Evolutionary conservation across 2,113 vertebrate genomes (phyloP), one percentile per base, ranked within the genome.

Genomic region (Clinocottus analis): DNA sequence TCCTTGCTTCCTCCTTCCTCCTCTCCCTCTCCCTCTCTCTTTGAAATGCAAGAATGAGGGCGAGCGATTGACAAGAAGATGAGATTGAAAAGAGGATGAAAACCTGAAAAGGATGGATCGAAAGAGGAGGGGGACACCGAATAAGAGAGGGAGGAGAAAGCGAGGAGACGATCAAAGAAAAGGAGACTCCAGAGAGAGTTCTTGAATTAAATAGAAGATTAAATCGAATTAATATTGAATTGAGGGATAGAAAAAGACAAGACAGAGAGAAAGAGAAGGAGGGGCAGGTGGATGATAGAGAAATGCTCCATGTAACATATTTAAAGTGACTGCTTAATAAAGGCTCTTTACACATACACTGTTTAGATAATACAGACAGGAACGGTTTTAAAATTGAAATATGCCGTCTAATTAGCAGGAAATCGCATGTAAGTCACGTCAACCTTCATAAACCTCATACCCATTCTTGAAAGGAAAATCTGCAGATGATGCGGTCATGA

Each of bases 161-260:
- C 56, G 39, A 17, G 56, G 29, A 83, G 77, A 69, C 5, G 73
- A 93, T 92, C 91, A 89, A 89, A 91, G 87, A 67, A 90, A 85
- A 88, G 73, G 72, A 86, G 80, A 88, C 82, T 88, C 90, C 60
- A 71, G 78, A 89, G 90, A 87, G 82, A 84, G 63, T 86, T 84
- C 77, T 79, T 87, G 83, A 90, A 90, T 91, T 91, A 91, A 90
- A 90, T 85, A 79, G 86, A 74, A 86, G 84, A 90, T 93, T 90
- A 88, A 90, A 92, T 88, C n/a, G 12, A 91, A 91, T 92, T 90
- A 89, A 88, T 83, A 88, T 91, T 86, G 80, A 92, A 92, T 79
- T 74, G 56, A 67, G 78, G 82, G 81, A 77, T 39, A 51, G 77
- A 72, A 43, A 67, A 65, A 45, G 17, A 43, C 8, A 23, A 59